A percentile compares a stretch with the other conserved stretches of the same genome.
These are phyloP conservation scores for Nycticebus coucang DNA, from an alignment of 2,113 vertebrate species.

Conservation along the genomic window DNA sequence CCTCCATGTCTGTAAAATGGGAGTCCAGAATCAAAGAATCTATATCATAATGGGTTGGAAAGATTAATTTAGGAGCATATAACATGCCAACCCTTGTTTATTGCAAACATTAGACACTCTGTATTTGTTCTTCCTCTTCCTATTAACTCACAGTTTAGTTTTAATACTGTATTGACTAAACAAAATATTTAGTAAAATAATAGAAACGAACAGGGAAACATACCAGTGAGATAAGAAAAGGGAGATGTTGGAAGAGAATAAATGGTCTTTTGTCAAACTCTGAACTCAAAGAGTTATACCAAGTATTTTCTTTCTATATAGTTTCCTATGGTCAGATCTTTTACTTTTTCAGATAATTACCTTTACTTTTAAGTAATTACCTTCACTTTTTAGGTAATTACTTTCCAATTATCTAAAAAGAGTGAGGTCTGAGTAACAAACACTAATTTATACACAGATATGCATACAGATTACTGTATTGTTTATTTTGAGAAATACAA, in stretches of 20 bases:
- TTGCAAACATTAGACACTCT: conserved; percentile 4
- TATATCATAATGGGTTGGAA: conserved; percentile 31
- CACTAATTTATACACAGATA: neutral
- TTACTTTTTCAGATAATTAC: neutral
- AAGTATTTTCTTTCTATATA: conserved; percentile 26
- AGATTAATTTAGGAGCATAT: conserved; percentile 52
- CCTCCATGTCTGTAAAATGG: conserved; percentile 59
- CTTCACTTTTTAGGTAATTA: no score
- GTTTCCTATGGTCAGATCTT: conserved; percentile 13
- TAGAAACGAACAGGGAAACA: neutral
- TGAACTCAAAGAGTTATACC: neutral
- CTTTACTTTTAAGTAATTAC: neutral
- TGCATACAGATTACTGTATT: neutral
- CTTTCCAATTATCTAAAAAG: conserved; percentile 27
- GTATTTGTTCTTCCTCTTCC: neutral
- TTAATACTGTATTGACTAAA: conserved; percentile 38
- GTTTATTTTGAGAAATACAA: conserved; percentile 44
- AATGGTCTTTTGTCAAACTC: neutral
- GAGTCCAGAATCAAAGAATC: conserved; percentile 61
- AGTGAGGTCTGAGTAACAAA: neutral
- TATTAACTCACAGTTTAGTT: conserved; percentile 25
- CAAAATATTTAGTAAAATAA: conserved; percentile 21
- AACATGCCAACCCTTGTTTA: conserved; percentile 40
- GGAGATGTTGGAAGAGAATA: neutral
- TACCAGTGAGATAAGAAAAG: neutral